Base-by-base conservation (phyloP, 2,888 invertebrate genomes). In the Eristalis intricaria region DNA sequence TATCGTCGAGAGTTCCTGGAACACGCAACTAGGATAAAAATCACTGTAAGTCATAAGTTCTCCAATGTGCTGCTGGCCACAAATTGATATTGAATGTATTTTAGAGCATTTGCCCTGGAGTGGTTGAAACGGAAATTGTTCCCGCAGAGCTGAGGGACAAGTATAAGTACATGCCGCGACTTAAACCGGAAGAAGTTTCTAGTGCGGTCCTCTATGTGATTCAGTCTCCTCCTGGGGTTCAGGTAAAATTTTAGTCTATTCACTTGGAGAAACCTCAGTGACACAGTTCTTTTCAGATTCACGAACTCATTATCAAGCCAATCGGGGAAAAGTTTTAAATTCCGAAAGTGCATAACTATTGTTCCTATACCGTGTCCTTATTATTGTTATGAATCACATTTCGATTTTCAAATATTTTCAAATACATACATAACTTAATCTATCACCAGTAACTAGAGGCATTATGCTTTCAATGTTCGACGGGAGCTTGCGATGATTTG, bases 1-100 rank as follows among this genome's bases (percentile, higher is more conserved):
- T 63, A 90, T 8, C 84, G 90, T 0, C 83, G 89, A 35, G 91
- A 91, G 78, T 88, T 91, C 0, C 73, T 83, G 15, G 61, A 84
- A 29, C 61, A 80, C 56, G 88, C 76, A 58, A 88, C 86, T 0
- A 89, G 90, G 66, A 90, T 90, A 19, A 89, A 89, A 85, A 88
- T 90, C 1, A 89, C 90, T 15, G 91, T 91, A 40, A 88, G 90
- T 75, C 23, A 11, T n/a, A 43, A 58, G 7, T 4, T 5, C 22
- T 11, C 15, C 11, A 2, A 13, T 23, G 10, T 13, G 22, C 0
- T n/a, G 5, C 0, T n/a, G n/a, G 2, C n/a, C n/a, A 1, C n/a
- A 15, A 40, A 43, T 13, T 38, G 4, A 15, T 5, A 19, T 19
- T 22, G 10, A 15, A 26, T 78, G 0, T 40, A 23, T 56, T 66